Percentiles rank a stretch among this genome's conserved stretches.
phyloP scores from a whole-genome alignment of 2,888 invertebrate species.

The Drosophila koepferae region DNA sequence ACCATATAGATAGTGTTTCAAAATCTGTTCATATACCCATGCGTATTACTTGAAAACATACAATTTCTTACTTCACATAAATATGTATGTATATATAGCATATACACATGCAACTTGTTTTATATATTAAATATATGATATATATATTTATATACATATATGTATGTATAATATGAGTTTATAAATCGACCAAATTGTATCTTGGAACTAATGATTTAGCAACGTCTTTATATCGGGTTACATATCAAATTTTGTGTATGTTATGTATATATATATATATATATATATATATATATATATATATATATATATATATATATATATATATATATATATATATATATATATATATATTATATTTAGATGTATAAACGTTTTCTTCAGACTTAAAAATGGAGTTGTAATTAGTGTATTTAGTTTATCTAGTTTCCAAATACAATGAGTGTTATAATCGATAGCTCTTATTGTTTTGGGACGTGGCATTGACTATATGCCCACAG shows the following conservation, averaged over 20 bases:
- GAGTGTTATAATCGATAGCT: slow-evolving; percentile 15
- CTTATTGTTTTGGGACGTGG: slow-evolving; percentile 24
- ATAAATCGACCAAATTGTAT: slow-evolving; percentile 25
- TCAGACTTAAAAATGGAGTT: slow-evolving; percentile 75
- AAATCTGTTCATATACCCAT: slow-evolving; percentile 13
- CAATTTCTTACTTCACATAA: slow-evolving; percentile 17
- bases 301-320: slow-evolving; percentile 17
- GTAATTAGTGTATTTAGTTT: slow-evolving; percentile 56
- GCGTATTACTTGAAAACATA: slow-evolving; percentile 21
- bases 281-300: slow-evolving; percentile 13
- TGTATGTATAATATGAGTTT: slow-evolving; percentile 26
- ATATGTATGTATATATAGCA: too few species aligned
- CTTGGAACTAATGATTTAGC: slow-evolving; percentile 33
- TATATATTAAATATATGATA: slow-evolving; percentile 17
- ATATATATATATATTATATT: slow-evolving; percentile 18
- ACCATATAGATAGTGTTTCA: slow-evolving; percentile 5
- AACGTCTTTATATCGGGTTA: slow-evolving; percentile 24
- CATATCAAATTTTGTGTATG: slow-evolving; percentile 33
- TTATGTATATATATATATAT: slow-evolving; percentile 25
- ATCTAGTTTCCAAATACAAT: slow-evolving; percentile 25
- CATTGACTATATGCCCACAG: not conserved
- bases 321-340: slow-evolving; percentile 14
- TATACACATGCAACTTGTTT: slow-evolving; percentile 8
- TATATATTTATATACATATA: slow-evolving; percentile 13
- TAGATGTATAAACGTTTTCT: slow-evolving; percentile 56